These are phyloP conservation scores for Halcyon smyrnensis DNA, from an alignment of 2,797 vertebrate genomes.

Conservation along the genomic window DNA sequence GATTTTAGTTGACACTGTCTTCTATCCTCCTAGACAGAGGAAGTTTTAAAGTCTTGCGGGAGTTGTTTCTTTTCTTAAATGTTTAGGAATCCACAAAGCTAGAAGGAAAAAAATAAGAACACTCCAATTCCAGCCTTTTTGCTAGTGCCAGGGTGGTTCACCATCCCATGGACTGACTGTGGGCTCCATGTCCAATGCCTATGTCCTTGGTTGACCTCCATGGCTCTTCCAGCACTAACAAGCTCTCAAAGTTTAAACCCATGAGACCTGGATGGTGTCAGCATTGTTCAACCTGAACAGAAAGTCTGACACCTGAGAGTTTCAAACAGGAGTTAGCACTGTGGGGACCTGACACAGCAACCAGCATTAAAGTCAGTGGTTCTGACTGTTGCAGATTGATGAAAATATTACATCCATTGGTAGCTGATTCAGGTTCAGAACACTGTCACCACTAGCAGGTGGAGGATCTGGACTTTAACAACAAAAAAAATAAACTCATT, in stretches of 20 bases:
- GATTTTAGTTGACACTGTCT: background rate
- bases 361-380: background rate
- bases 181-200: background rate
- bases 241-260: background rate
- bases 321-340: background rate
- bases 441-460: background rate
- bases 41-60: background rate
- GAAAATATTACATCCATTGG: background rate
- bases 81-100: background rate
- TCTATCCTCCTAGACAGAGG: background rate
- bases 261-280: background rate
- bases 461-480: background rate
- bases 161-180: background rate
- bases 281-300: background rate
- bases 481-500: background rate
- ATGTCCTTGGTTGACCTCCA: background rate
- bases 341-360: background rate
- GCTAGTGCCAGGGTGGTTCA: background rate
- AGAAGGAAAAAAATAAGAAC: background rate
- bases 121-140: background rate
- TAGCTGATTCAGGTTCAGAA: background rate
- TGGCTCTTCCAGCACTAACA: background rate
- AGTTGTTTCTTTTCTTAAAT: background rate
- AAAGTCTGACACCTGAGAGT: background rate
- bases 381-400: background rate